These are phyloP conservation scores for Eulemur mongoz DNA, from an alignment of 2,797 vertebrate species.

Conservation along the genomic window DNA sequence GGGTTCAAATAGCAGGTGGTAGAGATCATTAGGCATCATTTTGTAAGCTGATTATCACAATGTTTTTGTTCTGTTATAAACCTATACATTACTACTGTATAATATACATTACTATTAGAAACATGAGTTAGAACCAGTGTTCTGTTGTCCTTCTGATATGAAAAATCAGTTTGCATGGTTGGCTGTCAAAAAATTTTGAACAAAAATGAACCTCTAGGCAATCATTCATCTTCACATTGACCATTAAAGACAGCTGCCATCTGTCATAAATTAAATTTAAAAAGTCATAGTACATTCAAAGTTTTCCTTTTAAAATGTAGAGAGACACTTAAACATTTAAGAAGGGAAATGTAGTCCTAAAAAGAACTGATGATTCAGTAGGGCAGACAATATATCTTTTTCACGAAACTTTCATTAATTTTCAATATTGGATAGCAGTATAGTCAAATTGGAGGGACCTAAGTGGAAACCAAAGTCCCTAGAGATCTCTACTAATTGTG, in stretches of 20 bases:
- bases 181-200: background rate
- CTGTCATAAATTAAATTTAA: conserved; percentile 36
- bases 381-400: background rate
- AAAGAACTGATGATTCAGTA: background rate
- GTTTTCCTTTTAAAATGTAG: background rate
- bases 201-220: background rate
- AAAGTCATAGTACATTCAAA: background rate
- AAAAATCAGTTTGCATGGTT: conserved; percentile 29
- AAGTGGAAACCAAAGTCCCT: conserved; percentile 33
- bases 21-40: background rate
- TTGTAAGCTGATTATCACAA: background rate
- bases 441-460: conserved; percentile 12
- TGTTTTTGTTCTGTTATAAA: background rate
- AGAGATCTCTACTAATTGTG: conserved; percentile 49
- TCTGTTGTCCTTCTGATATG: background rate
- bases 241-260: background rate
- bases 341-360: background rate
- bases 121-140: background rate
- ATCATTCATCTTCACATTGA: conserved; percentile 29
- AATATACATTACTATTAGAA: background rate
- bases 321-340: background rate
- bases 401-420: conserved; percentile 38
- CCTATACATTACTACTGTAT: background rate
- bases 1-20: background rate
- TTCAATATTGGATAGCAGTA: background rate